A percentile compares a stretch with the other conserved stretches of the same genome.
Evolutionary conservation across 2,797 vertebrate species (phyloP).

Genomic region (Acrocephalus scirpaceus): DNA sequence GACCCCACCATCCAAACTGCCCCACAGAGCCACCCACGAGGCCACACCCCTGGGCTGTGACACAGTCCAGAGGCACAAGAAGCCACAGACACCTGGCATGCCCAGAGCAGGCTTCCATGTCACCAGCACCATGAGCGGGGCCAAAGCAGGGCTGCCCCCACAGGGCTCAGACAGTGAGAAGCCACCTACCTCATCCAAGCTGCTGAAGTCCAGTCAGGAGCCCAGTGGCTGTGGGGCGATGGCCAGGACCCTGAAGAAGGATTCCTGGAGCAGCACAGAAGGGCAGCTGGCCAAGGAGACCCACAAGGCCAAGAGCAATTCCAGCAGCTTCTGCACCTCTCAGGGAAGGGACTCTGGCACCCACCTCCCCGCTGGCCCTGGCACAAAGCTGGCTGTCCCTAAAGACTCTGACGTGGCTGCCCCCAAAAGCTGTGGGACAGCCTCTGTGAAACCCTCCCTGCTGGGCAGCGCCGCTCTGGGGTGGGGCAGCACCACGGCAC

Average conservation of each 20-base stretch:
- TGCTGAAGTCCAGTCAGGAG: neutral
- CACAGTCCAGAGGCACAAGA: slow-evolving; percentile 79
- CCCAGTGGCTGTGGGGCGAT: neutral
- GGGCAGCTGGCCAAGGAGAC: neutral
- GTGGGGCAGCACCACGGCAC: slow-evolving; percentile 81
- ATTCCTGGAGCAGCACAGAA: neutral
- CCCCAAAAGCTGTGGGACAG: slow-evolving; percentile 68
- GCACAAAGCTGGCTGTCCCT: slow-evolving; percentile 44
- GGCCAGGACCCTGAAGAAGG: neutral
- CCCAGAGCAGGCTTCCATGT: neutral
- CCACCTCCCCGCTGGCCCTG: neutral
- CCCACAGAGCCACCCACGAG: slow-evolving; percentile 51
- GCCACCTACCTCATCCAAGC: neutral
- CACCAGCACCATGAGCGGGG: neutral
- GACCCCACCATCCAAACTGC: slow-evolving; percentile 62
- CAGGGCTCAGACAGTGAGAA: neutral
- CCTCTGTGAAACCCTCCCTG: slow-evolving; percentile 77
- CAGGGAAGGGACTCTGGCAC: slow-evolving; percentile 33
- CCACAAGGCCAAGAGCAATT: neutral
- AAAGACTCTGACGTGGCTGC: slow-evolving; percentile 56
- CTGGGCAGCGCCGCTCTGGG: slow-evolving; percentile 78
- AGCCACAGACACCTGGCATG: neutral
- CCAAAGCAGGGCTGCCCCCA: neutral
- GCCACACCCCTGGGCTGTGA: slow-evolving; percentile 75
- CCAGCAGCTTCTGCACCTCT: neutral